Evolutionary conservation across 1,140 invertebrate genomes (phyloP), one percentile per base, ranked within the genome.

Genomic region (Zaprionus gabonicus): DNA sequence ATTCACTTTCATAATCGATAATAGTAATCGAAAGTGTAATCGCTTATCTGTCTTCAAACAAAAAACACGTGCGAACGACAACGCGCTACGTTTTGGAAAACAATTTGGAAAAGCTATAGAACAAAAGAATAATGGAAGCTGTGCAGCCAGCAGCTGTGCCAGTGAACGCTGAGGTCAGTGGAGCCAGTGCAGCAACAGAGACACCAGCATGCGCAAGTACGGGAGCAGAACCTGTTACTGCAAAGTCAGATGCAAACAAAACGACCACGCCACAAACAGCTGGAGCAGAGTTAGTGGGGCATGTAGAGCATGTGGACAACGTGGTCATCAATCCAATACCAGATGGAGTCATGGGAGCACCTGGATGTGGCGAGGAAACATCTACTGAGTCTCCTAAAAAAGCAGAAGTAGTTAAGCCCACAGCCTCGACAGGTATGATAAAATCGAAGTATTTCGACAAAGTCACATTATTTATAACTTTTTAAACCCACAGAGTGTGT

Each of bases 51-150:
- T 3, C n/a, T 41, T 75, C 17, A 51, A 60, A 65, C 28, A 34
- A 15, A 36, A 65, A 76, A 60, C 73, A 76, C 73, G 73, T 76
- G 73, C 60, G 44, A 36, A 28, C 41, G 34, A 9, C 36, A 36
- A 28, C 66, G 60, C 58, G 55, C 12, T 62, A 25, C 20, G 51
- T 20, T 13, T 44, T 49, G 27, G 17, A 34, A 59, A 49, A 56
- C 10, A 57, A 59, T 58, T 64, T 36, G 15, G 13, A n/a, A 34
- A 62, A 36, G 3, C 25, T 41, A 12, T 25, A 25, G 12, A 60
- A 66, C 1, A 15, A 12, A 25, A 31, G n/a, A 60, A 66, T 1
- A 25, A 71, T 76, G 73, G 60, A 58, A 59, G 56, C 9, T 53
- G 68, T 38, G 44, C 60, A 59, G 59, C 55, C 68, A 44, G 34